These are phyloP conservation scores for Drosophila nr. fundita DNA, from an alignment of 2,888 invertebrate species.

Conservation along the genomic window DNA sequence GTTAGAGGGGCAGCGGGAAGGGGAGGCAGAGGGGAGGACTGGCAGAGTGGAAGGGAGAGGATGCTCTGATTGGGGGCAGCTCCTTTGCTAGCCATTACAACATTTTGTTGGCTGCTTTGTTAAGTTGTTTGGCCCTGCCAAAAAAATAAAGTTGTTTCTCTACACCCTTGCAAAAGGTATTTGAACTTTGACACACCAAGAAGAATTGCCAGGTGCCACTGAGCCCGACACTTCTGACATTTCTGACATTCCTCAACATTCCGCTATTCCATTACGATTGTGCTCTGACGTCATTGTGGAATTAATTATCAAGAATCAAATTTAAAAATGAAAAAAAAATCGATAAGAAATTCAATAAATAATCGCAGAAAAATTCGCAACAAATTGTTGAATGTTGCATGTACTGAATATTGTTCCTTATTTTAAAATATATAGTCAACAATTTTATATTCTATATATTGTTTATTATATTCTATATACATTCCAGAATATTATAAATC, in stretches of 20 bases:
- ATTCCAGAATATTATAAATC: not conserved
- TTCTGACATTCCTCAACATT: not conserved
- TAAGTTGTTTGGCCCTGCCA: conserved; percentile 52
- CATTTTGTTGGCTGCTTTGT: conserved; percentile 76
- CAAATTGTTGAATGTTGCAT: not conserved
- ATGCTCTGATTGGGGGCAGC: conserved; percentile 9
- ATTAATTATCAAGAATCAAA: not conserved
- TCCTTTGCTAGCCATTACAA: conserved; percentile 70
- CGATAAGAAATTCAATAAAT: not conserved
- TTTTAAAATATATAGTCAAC: fast-evolving
- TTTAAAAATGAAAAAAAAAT: not conserved
- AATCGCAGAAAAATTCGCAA: not conserved
- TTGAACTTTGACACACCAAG: not conserved
- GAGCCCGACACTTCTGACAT: not conserved
- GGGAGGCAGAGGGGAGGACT: not conserved
- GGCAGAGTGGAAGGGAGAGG: not conserved
- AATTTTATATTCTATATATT: too few relatives aligned
- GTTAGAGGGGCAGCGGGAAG: not conserved
- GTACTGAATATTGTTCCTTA: not conserved
- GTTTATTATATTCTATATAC: not conserved
- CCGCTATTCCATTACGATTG: not conserved
- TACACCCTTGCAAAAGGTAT: not conserved
- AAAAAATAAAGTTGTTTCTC: conserved; percentile 22
- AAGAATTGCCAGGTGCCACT: not conserved
- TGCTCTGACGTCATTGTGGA: not conserved